Conservation (phyloP, 2,113 vertebrate genomes). For the Xiphophorus hellerii region DNA sequence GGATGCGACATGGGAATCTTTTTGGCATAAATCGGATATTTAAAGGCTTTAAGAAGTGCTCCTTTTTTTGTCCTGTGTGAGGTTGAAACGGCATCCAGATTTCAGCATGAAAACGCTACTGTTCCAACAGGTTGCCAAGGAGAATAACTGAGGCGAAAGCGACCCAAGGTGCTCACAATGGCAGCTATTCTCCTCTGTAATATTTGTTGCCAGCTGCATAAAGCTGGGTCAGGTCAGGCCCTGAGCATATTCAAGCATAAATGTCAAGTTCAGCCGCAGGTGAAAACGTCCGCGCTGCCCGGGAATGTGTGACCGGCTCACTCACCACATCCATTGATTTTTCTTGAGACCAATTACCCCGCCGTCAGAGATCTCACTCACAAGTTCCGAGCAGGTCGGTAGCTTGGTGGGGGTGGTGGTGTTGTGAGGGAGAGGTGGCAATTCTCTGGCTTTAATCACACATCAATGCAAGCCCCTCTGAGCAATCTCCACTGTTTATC, state of each 20-base stretch:
- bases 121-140: not conserved
- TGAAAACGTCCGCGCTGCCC: constrained; percentile 43
- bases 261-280: constrained; percentile 64
- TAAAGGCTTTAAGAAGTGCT: not conserved
- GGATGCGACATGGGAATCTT: constrained; percentile 25
- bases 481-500: constrained; percentile 75
- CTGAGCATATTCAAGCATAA: constrained; percentile 45
- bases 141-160: not conserved
- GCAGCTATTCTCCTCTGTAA: constrained; percentile 14
- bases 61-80: not conserved
- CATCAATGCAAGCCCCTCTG: constrained; percentile 69
- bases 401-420: no score
- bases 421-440: constrained; percentile 13
- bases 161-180: constrained; percentile 7
- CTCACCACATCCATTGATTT: constrained; percentile 72
- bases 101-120: not conserved
- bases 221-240: constrained; percentile 28
- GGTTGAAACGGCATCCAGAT: not conserved
- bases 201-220: constrained; percentile 28
- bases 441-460: constrained; percentile 77
- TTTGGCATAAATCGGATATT: not conserved
- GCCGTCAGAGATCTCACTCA: constrained; percentile 78
- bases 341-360: constrained; percentile 71
- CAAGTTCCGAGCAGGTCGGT: constrained; percentile 56
- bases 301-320: constrained; percentile 54